Evolutionary conservation across 2,797 vertebrate genomes (phyloP).

Genomic region (Buceros bicornis): DNA sequence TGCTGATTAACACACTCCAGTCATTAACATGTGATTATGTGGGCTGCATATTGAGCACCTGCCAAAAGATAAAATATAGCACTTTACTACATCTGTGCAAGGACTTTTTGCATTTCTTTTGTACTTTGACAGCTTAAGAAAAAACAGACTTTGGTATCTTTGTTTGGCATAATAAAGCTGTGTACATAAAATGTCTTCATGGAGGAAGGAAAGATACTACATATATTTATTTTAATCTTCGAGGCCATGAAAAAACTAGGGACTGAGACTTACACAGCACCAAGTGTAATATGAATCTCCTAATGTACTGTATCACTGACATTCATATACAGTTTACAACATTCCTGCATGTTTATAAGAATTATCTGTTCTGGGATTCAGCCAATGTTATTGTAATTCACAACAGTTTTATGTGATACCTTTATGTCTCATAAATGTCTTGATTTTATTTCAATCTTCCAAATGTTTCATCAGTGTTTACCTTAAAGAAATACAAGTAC

Average conservation of each 20-base stretch:
- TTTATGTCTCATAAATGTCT: constrained; percentile 75
- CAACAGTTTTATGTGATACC: constrained; percentile 74
- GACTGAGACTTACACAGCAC: constrained; percentile 40
- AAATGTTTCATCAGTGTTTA: constrained; percentile 56
- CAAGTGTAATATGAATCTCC: constrained; percentile 77
- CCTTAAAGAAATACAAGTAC: constrained; percentile 55
- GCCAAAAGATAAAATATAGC: constrained; percentile 90
- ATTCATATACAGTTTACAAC: constrained; percentile 76
- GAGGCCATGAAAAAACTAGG: constrained; percentile 53
- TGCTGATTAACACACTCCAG: constrained; percentile 89
- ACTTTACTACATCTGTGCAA: constrained; percentile 78
- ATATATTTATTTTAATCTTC: constrained; percentile 71
- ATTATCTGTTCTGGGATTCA: constrained; percentile 75
- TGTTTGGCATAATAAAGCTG: constrained; percentile 73
- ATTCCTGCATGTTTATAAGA: constrained; percentile 79
- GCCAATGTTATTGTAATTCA: constrained; percentile 74
- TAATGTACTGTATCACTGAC: constrained; percentile 72
- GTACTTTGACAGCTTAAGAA: constrained; percentile 78
- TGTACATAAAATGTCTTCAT: constrained; percentile 70
- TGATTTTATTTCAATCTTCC: constrained; percentile 71
- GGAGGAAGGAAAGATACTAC: constrained; percentile 41
- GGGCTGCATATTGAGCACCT: constrained; percentile 88
- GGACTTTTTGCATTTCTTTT: constrained; percentile 80
- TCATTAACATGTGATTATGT: constrained; percentile 90
- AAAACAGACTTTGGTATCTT: constrained; percentile 67